phyloP scores from a whole-genome alignment of 1,140 invertebrate genomes.

The Cotesia typhae region DNA sequence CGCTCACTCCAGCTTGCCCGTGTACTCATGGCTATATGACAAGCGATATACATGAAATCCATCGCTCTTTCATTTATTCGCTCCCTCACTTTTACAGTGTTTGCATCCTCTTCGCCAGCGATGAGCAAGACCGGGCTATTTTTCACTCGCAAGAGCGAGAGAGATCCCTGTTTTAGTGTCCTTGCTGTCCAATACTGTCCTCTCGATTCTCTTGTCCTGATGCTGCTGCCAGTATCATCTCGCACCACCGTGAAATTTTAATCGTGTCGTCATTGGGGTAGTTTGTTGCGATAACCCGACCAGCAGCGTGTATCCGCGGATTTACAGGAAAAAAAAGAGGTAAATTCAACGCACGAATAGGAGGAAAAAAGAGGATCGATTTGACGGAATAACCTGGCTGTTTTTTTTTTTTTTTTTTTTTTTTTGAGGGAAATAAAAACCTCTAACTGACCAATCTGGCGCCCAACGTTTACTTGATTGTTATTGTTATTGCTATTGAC shows the following conservation, averaged over 20 bases:
- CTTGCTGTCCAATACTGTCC: no score
- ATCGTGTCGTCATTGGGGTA: slow-evolving; percentile 59
- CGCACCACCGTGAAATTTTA: slow-evolving; percentile 58
- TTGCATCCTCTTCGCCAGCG: no score
- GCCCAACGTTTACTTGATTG: no score
- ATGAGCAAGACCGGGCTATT: no score
- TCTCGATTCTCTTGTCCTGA: slow-evolving; percentile 45
- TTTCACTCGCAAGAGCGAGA: no score
- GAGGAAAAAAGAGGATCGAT: slow-evolving; percentile 37
- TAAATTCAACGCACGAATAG: neutral
- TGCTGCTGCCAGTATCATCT: slow-evolving; percentile 29
- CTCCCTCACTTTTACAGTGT: no score
- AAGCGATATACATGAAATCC: no score
- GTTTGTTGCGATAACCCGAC: slow-evolving; percentile 48
- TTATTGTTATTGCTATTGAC: no score
- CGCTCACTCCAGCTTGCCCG: slow-evolving; percentile 36
- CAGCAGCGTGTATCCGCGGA: slow-evolving; percentile 43
- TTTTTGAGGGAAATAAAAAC: slow-evolving; percentile 27
- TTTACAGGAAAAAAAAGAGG: slow-evolving; percentile 36
- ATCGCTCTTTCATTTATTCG: no score
- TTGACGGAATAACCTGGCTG: slow-evolving; percentile 40
- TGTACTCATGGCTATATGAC: slow-evolving; percentile 33
- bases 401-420: slow-evolving; percentile 17
- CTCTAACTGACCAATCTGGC: slow-evolving; percentile 33
- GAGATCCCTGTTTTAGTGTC: no score